Base-by-base conservation (phyloP, 2,797 vertebrate species). In the Lacerta viridis region DNA sequence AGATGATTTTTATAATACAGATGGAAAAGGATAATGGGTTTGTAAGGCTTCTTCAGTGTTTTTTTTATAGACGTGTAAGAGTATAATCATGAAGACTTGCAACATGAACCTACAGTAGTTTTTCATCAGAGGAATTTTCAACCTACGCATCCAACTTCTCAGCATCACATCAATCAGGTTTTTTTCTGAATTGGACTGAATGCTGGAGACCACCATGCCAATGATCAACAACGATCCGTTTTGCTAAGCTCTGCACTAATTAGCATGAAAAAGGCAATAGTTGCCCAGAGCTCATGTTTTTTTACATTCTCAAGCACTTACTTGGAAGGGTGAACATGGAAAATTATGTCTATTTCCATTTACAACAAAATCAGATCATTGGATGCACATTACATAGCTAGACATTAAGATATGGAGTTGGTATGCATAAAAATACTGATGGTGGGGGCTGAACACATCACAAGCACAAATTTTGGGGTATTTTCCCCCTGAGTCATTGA, bases 161-260 rank as follows among this genome's bases (percentile, higher is more conserved):
- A 74, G 4, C 75, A 89, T 75, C 88, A 89, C 78, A 89, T 75
- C 88, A 89, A 78, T 85, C 46, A 1, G 2, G 50, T 4, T 50
- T 50, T 92, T 91, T 92, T 89, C 75, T 55, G 84, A 93, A 92
- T 92, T 92, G 55, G 68, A 79, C 83, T 86, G 86, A 33, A 43
- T 61, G 7, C 50, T 11, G 36, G 50, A 15, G n/a, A 29, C 84
- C 46, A 15, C 74, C 72, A 55, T 83, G 80, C 85, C 80, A 90
- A 72, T 29, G 36, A 78, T 77, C 80, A 83, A 46, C 1, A 83
- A 46, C 1, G 33, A 80, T 69, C 46, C 18, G 23, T 77, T 83
- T 43, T 90, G 84, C 23, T 79, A 87, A 50, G 39, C 80, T 64
- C 87, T 88, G n/a, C 77, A 66, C 89, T 80, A 33, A 68, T 87